Evolutionary conservation across 2,113 vertebrate genomes (phyloP).

Genomic region (Pluvialis apricaria): DNA sequence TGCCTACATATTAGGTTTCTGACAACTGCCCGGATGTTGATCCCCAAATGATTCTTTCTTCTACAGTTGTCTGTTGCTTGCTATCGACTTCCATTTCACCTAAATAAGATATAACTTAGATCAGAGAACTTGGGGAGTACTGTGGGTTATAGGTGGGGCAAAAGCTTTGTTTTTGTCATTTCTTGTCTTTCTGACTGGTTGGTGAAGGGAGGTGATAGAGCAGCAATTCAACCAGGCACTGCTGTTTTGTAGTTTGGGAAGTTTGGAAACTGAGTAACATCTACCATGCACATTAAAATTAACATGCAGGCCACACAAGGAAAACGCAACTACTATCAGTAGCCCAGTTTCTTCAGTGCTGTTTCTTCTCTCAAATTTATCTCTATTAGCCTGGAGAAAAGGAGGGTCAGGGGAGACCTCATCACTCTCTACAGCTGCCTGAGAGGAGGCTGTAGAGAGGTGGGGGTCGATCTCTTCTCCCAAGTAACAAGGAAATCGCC

Average conservation of each 20-base stretch:
- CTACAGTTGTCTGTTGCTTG: not conserved
- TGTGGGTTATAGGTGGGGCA: not conserved
- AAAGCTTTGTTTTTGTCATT: not conserved
- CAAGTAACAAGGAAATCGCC: too few species aligned
- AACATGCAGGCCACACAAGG: not conserved
- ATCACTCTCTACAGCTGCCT: too few species aligned
- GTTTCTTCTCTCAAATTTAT: not conserved
- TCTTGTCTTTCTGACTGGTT: not conserved
- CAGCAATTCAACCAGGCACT: not conserved
- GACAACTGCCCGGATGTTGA: not conserved
- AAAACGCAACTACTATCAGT: not conserved
- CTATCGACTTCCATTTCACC: not conserved
- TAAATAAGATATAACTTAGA: not conserved
- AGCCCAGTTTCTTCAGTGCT: not conserved
- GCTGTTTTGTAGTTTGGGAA: not conserved
- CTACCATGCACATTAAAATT: not conserved
- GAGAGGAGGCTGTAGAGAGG: too few species aligned
- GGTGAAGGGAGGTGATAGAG: not conserved
- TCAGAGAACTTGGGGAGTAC: not conserved
- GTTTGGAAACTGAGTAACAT: not conserved
- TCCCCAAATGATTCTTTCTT: not conserved
- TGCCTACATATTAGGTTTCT: not conserved
- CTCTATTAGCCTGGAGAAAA: not conserved
- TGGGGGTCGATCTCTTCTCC: too few species aligned
- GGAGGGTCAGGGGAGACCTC: too few species aligned